Evolutionary conservation across 2,888 invertebrate genomes (phyloP), one percentile per base, ranked within the genome.

Genomic region (Hypselothyrea guttata): DNA sequence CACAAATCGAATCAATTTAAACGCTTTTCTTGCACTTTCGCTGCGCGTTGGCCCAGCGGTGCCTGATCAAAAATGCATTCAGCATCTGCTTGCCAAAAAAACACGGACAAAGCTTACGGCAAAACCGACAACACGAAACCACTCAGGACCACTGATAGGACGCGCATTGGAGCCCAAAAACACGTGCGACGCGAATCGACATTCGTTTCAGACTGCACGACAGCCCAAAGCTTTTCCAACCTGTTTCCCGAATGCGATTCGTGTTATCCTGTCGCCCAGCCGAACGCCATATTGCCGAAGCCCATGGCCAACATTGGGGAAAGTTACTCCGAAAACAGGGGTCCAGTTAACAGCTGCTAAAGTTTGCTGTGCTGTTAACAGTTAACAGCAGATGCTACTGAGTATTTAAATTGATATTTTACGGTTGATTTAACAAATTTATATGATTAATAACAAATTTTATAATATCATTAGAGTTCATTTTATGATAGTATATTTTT

Each of bases 161-260:
- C 37, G 41, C 48, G 47, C 18, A 34, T 12, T 12, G 30, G 44
- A 46, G 45, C 37, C 22, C 35, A 18, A 28, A 33, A 34, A 78
- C 75, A 84, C 78, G 84, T 79, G 85, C 72, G 66, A 52, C 62
- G 58, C 83, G 83, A 70, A 57, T 72, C 70, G 51, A 44, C 46
- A 63, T 60, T 71, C 75, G 68, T 67, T 71, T 22, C 46, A 60
- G 59, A 73, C 67, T 71, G 75, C 71, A 67, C 67, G 63, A 71
- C 40, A 48, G 45, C 64, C 38, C n/a, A 55, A 55, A 68, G 75
- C 71, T 71, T 71, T 56, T 44, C 47, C n/a, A 34, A 35, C 12
- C 35, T 52, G 22, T 52, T 16, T 42, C 42, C 55, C 64, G 60
- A 46, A 34, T 40, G 44, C 31, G 16, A 12, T 7, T 38, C 38